Evolutionary conservation across 2,888 invertebrate species (phyloP).

Genomic region (Tachina fera): DNA sequence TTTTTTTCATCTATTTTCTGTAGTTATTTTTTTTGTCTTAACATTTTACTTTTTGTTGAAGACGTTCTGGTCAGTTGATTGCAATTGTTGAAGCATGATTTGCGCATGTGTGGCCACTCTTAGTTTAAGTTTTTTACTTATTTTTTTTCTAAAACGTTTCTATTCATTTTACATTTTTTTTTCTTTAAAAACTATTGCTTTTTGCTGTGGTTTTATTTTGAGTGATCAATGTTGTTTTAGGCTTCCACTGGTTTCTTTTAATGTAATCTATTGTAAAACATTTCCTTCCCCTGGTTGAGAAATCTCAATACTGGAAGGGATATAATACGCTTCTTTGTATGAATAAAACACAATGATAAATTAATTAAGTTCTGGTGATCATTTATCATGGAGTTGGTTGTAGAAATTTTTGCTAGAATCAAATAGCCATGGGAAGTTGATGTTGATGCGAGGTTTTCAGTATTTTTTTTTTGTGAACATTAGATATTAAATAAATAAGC

Average conservation of each 20-base stretch:
- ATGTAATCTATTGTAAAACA: conserved; percentile 27
- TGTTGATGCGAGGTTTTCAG: background rate
- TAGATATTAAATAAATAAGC: background rate
- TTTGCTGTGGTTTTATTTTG: conserved; percentile 33
- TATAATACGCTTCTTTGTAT: background rate
- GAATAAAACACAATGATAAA: conserved; percentile 21
- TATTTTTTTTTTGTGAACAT: conserved; percentile 1
- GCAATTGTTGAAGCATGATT: conserved; percentile 67
- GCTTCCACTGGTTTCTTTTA: conserved; percentile 9
- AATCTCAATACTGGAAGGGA: conserved; percentile 6
- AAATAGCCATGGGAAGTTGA: background rate
- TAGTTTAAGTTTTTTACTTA: conserved; percentile 35
- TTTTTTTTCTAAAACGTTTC: conserved; percentile 41
- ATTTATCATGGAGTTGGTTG: background rate
- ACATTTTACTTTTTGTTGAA: conserved; percentile 46
- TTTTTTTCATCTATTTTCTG: conserved; percentile 4
- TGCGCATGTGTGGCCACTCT: conserved; percentile 70
- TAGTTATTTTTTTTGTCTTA: conserved; percentile 19
- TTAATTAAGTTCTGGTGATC: conserved; percentile 5
- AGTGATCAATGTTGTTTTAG: conserved; percentile 35
- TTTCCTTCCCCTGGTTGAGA: conserved; percentile 50
- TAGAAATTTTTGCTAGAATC: background rate
- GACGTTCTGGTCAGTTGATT: conserved; percentile 67
- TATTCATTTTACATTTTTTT: conserved; percentile 25
- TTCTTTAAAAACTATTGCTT: background rate